A percentile compares a stretch with the other conserved stretches of the same genome.
These are phyloP conservation scores for Megaustenia siamemsis DNA, from an alignment of 2,888 invertebrate species.

Conservation along the genomic window DNA sequence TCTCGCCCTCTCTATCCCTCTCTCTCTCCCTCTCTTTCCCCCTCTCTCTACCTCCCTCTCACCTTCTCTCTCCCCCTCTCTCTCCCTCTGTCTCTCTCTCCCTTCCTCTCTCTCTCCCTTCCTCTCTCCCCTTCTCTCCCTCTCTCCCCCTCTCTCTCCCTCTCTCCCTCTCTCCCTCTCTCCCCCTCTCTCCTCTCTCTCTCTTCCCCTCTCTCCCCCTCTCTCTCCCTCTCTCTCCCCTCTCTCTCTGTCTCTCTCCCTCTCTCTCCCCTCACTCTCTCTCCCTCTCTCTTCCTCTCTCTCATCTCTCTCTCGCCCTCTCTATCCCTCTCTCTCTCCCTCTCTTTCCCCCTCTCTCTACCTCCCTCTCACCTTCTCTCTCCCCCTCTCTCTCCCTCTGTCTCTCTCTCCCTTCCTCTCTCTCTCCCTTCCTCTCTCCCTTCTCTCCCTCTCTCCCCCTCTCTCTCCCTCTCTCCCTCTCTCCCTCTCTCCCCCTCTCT, in stretches of 20 bases:
- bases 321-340: not conserved
- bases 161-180: not conserved
- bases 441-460: not conserved
- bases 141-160: not conserved
- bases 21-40: conserved; percentile 9
- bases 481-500: not conserved
- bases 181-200: not conserved
- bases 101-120: not conserved
- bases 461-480: not conserved
- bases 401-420: not conserved
- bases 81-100: not conserved
- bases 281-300: not conserved
- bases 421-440: not conserved
- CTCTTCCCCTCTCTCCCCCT: too few species aligned
- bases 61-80: not conserved
- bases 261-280: not conserved
- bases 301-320: not conserved
- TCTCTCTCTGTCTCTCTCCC: not conserved
- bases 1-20: not conserved
- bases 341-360: not conserved
- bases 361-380: not conserved
- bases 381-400: not conserved
- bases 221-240: not conserved
- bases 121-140: not conserved
- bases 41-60: not conserved